Evolutionary conservation across 2,888 invertebrate genomes (phyloP), one percentile per base, ranked within the genome.

Genomic region (Dynastes grantii): DNA sequence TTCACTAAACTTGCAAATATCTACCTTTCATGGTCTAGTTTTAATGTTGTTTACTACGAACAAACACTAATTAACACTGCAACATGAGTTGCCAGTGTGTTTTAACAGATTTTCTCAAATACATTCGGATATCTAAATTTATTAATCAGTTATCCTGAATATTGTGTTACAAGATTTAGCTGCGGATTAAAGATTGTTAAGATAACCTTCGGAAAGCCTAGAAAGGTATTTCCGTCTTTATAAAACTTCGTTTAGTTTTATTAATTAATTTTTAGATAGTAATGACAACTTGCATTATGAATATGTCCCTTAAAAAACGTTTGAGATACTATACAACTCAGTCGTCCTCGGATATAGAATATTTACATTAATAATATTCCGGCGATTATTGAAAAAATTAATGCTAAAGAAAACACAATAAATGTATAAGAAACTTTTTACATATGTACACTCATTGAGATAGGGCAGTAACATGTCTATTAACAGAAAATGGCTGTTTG

Each of bases 61-160:
- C 32, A 2, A 29, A 63, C 27, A 27, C 63, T 63, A 55, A 13
- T 32, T 29, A 63, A 13, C 63, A 63, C 29, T 63, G 3, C 2
- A 63, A 29, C 29, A 29, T 11, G 32, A 63, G 22, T 63, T 2
- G 45, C 45, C 45, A 45, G 9, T 8, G 5, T 29, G 63, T 63
- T 32, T 63, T 63, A 29, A 63, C 22, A 22, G 13, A 32, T 63
- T 22, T 63, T 32, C 63, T 16, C 29, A 63, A 29, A 29, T 63
- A 9, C 45, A 45, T 45, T 45, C 1, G 8, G 45, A 45, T 45
- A 22, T 22, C n/a, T 11, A 22, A 22, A 55, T 55, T 55, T n/a
- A 22, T 55, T 55, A 55, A 55, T 55, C 55, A 55, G 55, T 55
- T 55, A 55, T 55, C 55, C 22, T n/a, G 22, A n/a, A 55, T 55